Evolutionary conservation across 2,113 vertebrate genomes (phyloP).

Genomic region (Brachypodius melanocephalos): DNA sequence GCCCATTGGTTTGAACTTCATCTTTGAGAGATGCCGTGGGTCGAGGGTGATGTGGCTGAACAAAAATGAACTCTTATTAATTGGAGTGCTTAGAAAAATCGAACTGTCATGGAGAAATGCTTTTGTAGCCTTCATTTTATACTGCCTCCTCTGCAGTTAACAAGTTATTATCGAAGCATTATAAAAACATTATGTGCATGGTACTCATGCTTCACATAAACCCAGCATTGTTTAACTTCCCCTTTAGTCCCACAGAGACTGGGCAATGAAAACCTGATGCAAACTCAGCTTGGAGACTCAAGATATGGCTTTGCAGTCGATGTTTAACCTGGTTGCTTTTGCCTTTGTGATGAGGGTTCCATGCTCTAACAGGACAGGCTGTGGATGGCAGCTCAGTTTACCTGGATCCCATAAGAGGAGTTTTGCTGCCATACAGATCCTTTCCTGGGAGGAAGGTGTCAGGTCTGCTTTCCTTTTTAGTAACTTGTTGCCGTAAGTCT

Average conservation of each 20-base stretch:
- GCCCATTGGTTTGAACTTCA: background rate
- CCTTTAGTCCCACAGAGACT: background rate
- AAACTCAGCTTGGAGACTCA: background rate
- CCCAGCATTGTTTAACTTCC: background rate
- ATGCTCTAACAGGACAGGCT: background rate
- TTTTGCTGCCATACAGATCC: background rate
- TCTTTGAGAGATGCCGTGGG: background rate
- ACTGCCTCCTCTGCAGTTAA: background rate
- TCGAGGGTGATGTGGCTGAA: background rate
- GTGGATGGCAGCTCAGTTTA: background rate
- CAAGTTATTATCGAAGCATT: background rate
- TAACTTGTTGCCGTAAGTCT: background rate
- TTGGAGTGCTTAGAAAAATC: background rate
- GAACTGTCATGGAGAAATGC: background rate
- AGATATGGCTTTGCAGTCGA: background rate
- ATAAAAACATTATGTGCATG: background rate
- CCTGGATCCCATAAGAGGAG: background rate
- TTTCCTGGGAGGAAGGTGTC: background rate
- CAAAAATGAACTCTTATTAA: background rate
- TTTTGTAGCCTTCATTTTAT: background rate
- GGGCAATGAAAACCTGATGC: background rate
- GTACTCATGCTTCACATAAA: background rate
- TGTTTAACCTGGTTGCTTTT: background rate
- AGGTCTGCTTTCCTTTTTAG: background rate
- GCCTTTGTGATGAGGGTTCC: background rate